phyloP scores from a whole-genome alignment of 2,888 invertebrate genomes.

The Resseliella maxima region DNA sequence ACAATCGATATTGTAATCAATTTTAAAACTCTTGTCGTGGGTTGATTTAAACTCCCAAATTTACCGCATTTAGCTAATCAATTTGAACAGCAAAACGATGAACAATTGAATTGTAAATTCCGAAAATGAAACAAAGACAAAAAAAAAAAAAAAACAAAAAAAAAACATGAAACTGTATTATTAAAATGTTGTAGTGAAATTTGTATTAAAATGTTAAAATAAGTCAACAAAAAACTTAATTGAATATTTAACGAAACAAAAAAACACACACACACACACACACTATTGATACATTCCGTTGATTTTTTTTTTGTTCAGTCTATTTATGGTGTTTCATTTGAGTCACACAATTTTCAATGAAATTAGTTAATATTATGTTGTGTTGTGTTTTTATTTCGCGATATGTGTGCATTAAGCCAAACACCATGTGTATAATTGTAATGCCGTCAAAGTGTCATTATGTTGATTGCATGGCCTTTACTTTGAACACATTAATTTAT shows the following conservation, averaged over 20 bases:
- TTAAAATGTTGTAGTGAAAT: no score
- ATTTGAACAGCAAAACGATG: no score
- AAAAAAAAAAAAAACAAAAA: not conserved
- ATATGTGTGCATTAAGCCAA: not conserved
- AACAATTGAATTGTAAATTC: no score
- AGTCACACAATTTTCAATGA: no score
- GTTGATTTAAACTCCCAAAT: not conserved
- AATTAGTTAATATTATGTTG: not conserved
- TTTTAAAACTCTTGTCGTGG: not conserved
- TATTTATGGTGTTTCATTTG: not conserved
- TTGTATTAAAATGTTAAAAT: no score
- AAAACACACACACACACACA: not conserved
- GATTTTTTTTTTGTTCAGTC: no score
- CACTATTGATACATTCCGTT: not conserved
- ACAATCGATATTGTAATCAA: slow-evolving; percentile 34
- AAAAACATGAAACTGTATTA: not conserved
- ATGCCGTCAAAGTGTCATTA: not conserved
- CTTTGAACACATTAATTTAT: slow-evolving; percentile 25
- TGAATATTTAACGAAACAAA: no score
- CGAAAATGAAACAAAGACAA: not conserved
- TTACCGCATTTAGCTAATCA: no score
- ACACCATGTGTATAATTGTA: not conserved
- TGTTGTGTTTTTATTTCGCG: not conserved
- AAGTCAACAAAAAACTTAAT: no score
- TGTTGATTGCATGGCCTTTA: slow-evolving; percentile 42